Evolutionary conservation across 2,113 vertebrate genomes (phyloP).

Genomic region (Melanostigma gelatinosum): DNA sequence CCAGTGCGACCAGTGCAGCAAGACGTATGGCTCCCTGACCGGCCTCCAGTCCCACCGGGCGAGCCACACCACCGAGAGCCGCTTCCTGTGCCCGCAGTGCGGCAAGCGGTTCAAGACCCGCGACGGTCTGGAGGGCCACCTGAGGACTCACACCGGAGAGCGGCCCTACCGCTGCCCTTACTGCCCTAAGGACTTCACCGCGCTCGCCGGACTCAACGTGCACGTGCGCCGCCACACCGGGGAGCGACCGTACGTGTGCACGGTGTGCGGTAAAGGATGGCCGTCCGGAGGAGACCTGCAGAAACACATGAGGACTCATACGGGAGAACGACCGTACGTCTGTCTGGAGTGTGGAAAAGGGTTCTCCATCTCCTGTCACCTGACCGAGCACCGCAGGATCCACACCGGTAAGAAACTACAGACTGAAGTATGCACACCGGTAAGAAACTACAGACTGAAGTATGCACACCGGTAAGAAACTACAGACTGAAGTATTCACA

Average conservation of each 20-base stretch:
- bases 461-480: no score
- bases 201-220: conserved; percentile 79
- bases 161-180: conserved; percentile 76
- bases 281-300: conserved; percentile 78
- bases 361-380: conserved; percentile 81
- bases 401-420: conserved; percentile 72
- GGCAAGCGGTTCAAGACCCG: conserved; percentile 80
- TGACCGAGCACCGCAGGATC: conserved; percentile 77
- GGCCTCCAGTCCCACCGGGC: conserved; percentile 72
- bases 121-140: conserved; percentile 77
- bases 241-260: conserved; percentile 80
- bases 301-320: conserved; percentile 81
- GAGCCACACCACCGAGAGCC: conserved; percentile 69
- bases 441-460: background rate
- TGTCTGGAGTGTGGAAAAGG: conserved; percentile 78
- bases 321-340: conserved; percentile 75
- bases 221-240: conserved; percentile 81
- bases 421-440: background rate
- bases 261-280: conserved; percentile 79
- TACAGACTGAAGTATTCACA: no score
- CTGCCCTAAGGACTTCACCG: conserved; percentile 79
- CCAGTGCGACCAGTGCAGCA: conserved; percentile 76
- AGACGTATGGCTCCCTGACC: conserved; percentile 68
- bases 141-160: conserved; percentile 77
- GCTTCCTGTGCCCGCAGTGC: conserved; percentile 79